A percentile compares a stretch with the other conserved stretches of the same genome.
These are phyloP conservation scores for Zaprionus bogoriensis DNA, from an alignment of 2,888 invertebrate genomes.

Conservation along the genomic window DNA sequence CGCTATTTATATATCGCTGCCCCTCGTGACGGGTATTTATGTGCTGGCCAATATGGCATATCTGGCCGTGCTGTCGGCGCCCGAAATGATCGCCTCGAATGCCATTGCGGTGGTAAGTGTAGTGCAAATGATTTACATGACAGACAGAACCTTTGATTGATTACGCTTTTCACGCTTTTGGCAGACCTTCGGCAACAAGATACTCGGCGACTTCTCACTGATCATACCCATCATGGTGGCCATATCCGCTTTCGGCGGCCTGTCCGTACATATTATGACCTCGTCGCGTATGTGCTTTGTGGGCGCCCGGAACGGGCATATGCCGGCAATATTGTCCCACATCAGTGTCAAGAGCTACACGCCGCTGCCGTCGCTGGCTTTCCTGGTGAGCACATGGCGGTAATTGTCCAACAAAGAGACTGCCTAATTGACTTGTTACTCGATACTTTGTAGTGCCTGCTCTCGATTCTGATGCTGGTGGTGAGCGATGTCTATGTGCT, in stretches of 20 bases:
- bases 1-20: slow-evolving; percentile 95
- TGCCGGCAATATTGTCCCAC: slow-evolving; percentile 91
- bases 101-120: slow-evolving; percentile 97
- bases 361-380: slow-evolving; percentile 91
- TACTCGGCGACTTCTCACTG: slow-evolving; percentile 89
- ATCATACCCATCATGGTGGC: slow-evolving; percentile 96
- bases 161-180: not conserved
- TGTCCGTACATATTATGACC: slow-evolving; percentile 97
- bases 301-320: slow-evolving; percentile 94
- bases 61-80: slow-evolving; percentile 91
- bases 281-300: slow-evolving; percentile 96
- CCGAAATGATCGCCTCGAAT: slow-evolving; percentile 92
- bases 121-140: not conserved
- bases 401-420: slow-evolving; percentile 48
- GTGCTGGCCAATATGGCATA: slow-evolving; percentile 95
- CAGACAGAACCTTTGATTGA: not conserved
- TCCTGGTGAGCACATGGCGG: slow-evolving; percentile 92
- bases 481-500: slow-evolving; percentile 92
- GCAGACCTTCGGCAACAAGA: slow-evolving; percentile 92
- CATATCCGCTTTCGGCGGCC: slow-evolving; percentile 94
- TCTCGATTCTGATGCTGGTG: slow-evolving; percentile 93
- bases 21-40: slow-evolving; percentile 93
- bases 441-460: slow-evolving; percentile 86
- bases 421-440: slow-evolving; percentile 53
- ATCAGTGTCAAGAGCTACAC: slow-evolving; percentile 90